Evolutionary conservation across 2,888 invertebrate genomes (phyloP), one percentile per base, ranked within the genome.

Genomic region (Ennomos quercinarius): DNA sequence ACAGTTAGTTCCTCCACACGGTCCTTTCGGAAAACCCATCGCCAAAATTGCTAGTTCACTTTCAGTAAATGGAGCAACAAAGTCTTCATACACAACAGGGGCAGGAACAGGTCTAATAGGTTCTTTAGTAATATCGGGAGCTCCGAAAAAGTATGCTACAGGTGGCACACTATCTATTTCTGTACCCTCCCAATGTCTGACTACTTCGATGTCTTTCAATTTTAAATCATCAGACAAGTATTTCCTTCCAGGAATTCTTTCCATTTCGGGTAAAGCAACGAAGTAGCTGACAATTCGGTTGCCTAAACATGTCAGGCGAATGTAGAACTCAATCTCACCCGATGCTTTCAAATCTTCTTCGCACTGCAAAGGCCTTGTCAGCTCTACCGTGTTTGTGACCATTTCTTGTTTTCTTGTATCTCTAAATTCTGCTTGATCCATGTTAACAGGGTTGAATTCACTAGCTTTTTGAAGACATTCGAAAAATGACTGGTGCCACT

Each of bases 21-120:
- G 91, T 0, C 92, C 92, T 71, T 91, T 92, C 1, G 92, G 92
- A 55, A 92, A 92, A 43, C 92, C 92, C 92, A 92, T 92, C 0
- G 92, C 74, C n/a, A 92, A 74, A 54, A 92, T 92, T 0, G 86
- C 83, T 8, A 92, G 69, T 65, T 92, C 92, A 52, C 87, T 88
- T 1, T 66, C 44, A 34, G 91, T 88, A 59, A 78, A 92, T 1
- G 92, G 91, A 47, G 91, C 91, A 1, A 84, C 83, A 63, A 78
- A 92, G 0, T 91, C 90, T 61, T 92, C 91, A 57, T 80, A 91
- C 0, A 83, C 44, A 17, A 68, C 76, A 0, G 74, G 75, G 46
- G 87, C 87, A 57, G 83, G 83, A 0, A 61, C 79, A 4, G 87
- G 86, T 54, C 63, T 77, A 13, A 88, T 83, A 0, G 91, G 91